Evolutionary conservation across 1,140 invertebrate species (phyloP).

Genomic region (Pseudachorutes palmiensis): DNA sequence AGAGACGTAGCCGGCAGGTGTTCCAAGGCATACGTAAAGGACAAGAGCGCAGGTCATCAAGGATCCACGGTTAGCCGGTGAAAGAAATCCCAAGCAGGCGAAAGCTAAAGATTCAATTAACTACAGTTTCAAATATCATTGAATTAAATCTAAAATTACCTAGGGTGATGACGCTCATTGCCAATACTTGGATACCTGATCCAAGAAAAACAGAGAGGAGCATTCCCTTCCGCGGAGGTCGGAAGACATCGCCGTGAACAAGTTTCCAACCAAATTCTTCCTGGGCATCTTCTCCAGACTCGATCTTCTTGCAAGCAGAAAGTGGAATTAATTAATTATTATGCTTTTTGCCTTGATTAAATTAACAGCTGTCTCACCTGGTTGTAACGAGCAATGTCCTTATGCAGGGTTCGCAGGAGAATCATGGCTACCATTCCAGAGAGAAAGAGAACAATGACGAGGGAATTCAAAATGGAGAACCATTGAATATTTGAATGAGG

Average conservation of each 20-base stretch:
- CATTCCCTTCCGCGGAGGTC: constrained; percentile 95
- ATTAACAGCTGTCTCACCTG: constrained; percentile 53
- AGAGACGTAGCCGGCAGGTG: constrained; percentile 90
- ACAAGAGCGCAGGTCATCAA: constrained; percentile 96
- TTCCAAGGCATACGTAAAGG: constrained; percentile 88
- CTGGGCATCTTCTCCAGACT: constrained; percentile 78
- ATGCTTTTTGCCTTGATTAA: constrained; percentile 8
- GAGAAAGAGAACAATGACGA: constrained; percentile 79
- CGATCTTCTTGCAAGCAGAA: constrained; percentile 64
- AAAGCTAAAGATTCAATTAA: constrained; percentile 57
- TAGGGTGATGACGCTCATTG: constrained; percentile 58
- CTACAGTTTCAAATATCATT: no score
- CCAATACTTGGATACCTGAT: constrained; percentile 81
- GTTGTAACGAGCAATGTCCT: constrained; percentile 98
- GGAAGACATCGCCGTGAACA: constrained; percentile 89
- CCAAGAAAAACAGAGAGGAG: constrained; percentile 88
- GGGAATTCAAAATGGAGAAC: constrained; percentile 88
- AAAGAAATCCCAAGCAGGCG: constrained; percentile 94
- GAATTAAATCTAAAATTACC: constrained; percentile 39
- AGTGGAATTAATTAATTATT: constrained; percentile 14
- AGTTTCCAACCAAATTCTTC: constrained; percentile 99
- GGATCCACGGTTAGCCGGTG: constrained; percentile 94
- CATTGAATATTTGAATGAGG: constrained; percentile 93
- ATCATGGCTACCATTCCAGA: constrained; percentile 99
- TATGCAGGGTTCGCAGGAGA: constrained; percentile 89